phyloP scores from a whole-genome alignment of 2,113 vertebrate species.

The Psophia crepitans region DNA sequence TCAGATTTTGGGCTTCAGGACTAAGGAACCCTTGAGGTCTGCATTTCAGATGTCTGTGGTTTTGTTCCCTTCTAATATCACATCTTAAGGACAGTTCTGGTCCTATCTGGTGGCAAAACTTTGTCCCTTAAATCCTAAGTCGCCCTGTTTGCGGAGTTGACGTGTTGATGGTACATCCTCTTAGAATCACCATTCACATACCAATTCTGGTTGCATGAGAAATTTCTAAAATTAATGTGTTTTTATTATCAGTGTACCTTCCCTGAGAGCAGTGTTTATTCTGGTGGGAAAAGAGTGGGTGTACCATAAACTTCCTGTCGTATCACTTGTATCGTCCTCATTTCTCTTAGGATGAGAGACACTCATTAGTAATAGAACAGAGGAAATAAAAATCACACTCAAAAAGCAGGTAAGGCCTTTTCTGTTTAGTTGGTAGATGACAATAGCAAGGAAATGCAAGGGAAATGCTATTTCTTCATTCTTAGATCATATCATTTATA shows the following conservation, averaged over 20 bases:
- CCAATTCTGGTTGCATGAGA: background rate
- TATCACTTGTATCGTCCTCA: background rate
- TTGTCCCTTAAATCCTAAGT: background rate
- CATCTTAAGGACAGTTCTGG: background rate
- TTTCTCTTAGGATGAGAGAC: conserved; percentile 30
- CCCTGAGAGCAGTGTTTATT: conserved; percentile 39
- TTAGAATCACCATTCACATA: background rate
- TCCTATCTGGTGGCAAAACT: background rate
- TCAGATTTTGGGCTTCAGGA: background rate
- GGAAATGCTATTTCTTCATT: background rate
- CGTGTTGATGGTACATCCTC: background rate
- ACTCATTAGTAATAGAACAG: conserved; percentile 16
- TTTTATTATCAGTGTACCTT: conserved; percentile 27
- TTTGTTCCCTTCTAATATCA: background rate
- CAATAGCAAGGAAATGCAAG: background rate
- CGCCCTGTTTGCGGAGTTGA: background rate
- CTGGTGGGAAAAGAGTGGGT: conserved; percentile 44
- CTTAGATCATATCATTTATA: background rate
- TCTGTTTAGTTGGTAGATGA: background rate
- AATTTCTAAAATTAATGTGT: background rate
- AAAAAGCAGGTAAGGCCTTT: background rate
- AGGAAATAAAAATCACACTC: background rate
- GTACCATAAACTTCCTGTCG: conserved; percentile 18
- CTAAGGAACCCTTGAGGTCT: background rate
- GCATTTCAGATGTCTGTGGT: background rate